Conservation (phyloP, 2,113 vertebrate genomes). For the Carettochelys insculpta region DNA sequence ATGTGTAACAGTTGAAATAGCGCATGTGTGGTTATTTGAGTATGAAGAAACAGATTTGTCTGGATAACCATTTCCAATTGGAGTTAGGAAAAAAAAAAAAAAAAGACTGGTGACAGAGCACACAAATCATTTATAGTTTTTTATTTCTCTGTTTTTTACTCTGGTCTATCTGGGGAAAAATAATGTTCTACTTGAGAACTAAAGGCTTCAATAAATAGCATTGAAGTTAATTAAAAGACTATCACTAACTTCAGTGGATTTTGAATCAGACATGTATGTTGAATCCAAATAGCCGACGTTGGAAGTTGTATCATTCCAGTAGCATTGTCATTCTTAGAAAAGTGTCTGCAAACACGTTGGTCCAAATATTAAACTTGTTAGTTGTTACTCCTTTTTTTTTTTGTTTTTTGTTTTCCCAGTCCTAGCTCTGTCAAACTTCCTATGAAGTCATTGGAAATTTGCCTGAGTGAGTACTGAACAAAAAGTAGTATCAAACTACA, state of each 20-base stretch:
- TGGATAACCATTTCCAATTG: not conserved
- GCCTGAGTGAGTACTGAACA: not conserved
- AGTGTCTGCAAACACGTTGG: not conserved
- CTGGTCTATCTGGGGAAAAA: not conserved
- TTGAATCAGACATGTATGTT: not conserved
- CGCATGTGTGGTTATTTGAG: not conserved
- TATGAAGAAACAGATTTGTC: not conserved
- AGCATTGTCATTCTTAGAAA: not conserved
- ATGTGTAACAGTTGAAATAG: not conserved
- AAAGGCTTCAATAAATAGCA: not conserved
- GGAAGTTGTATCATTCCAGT: not conserved
- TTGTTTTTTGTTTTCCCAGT: not conserved
- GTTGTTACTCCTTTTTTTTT: too few species aligned
- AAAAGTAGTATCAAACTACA: not conserved
- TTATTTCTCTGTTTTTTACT: not conserved
- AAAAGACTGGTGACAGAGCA: not conserved
- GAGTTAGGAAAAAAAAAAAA: not conserved
- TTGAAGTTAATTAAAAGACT: not conserved
- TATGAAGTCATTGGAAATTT: not conserved
- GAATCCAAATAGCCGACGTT: not conserved
- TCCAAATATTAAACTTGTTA: not conserved
- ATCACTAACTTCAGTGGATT: not conserved
- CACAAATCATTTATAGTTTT: not conserved
- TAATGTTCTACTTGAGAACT: not conserved
- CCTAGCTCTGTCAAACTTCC: not conserved